Evolutionary conservation across 53 echinoderm and acorn worm species (phyloP), one percentile per base, ranked within the genome.

Genomic region (Crossaster papposus): DNA sequence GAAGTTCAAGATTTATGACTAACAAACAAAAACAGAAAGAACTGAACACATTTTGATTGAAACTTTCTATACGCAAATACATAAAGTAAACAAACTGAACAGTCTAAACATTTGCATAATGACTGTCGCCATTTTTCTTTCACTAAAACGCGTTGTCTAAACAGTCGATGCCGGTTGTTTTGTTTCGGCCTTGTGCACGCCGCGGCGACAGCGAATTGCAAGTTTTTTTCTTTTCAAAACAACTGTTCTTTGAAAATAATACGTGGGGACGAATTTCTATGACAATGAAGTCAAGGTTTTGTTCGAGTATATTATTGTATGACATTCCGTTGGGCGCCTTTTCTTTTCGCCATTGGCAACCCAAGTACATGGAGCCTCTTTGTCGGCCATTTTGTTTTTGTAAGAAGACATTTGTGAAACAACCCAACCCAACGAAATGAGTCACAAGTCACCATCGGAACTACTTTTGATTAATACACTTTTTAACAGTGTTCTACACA

Each of bases 311-410:
- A 33, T 28, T 44, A 4, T 36, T 73, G 12, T 58, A 58, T 14
- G 73, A 51, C 72, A 72, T 73, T 85, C 85, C 44, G 52, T 36
- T 8, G 53, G 51, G n/a, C 72, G 85, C 72, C 72, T 73, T 72
- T 85, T 54, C n/a, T 12, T 72, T 32, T 85, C 53, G 20, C 70
- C 83, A 20, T 70, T 83, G 83, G 44, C 29, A 83, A 83, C 83
- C 11, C 24, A 24, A 10, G 4, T 0, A 50, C 17, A 50, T 17
- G 7, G 14, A 77, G 12, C 77, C 38, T 17, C 13, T 51, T 3
- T 52, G 26, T 50, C 79, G 28, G 36, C 28, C 79, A 78, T 52
- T 78, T 78, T 78, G 31, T 71, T 28, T 71, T 28, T 14, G 29
- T 31, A 71, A 71, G 13, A 31, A 17, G 14, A 71, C 5, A 44